Conservation (phyloP, 2,113 vertebrate genomes). For the Ia io region DNA sequence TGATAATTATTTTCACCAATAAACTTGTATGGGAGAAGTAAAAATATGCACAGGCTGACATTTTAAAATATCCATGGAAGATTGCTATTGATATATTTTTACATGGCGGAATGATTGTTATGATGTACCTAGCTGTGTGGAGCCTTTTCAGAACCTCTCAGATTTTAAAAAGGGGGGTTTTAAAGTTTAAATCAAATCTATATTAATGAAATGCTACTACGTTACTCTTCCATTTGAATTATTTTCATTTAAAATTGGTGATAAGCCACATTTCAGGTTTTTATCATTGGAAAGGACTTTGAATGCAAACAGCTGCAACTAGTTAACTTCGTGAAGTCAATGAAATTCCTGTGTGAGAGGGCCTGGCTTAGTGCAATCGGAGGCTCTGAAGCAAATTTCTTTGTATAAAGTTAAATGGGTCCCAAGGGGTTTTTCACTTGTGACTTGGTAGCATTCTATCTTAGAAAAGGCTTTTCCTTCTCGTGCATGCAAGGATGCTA, state of each 20-base stretch:
- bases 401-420: not conserved
- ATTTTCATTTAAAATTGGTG: not conserved
- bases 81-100: not conserved
- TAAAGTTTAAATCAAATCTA: not conserved
- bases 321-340: not conserved
- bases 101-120: not conserved
- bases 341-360: not conserved
- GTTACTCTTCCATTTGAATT: not conserved
- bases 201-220: not conserved
- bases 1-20: not conserved
- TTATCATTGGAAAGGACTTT: not conserved
- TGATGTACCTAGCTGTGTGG: not conserved
- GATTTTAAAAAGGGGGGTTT: not conserved
- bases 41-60: not conserved
- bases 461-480: slow-evolving; percentile 27
- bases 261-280: not conserved
- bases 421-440: not conserved
- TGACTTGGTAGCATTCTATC: slow-evolving; percentile 7
- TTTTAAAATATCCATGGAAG: not conserved
- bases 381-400: not conserved
- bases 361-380: not conserved
- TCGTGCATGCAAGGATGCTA: not conserved
- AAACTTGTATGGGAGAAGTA: not conserved
- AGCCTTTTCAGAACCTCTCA: not conserved
- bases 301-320: not conserved